Percentiles rank a stretch among this genome's conserved stretches.
These are phyloP conservation scores for Alcis repandata DNA, from an alignment of 2,888 invertebrate genomes.

Conservation along the genomic window DNA sequence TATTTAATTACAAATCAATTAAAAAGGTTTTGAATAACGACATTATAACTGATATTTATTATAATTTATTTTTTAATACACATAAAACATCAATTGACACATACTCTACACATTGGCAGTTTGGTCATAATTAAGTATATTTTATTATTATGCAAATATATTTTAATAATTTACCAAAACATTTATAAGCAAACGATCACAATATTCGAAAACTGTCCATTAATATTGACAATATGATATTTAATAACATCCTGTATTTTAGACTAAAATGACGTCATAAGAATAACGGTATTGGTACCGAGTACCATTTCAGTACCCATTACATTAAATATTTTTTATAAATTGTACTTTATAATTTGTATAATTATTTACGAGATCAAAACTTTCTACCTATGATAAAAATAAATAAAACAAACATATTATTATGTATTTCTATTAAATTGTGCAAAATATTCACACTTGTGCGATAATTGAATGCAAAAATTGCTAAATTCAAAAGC, in stretches of 20 bases:
- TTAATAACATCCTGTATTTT: slow-evolving; percentile 14
- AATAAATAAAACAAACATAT: neutral
- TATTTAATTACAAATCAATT: neutral
- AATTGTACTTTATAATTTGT: slow-evolving; percentile 5
- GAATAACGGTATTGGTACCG: slow-evolving; percentile 23
- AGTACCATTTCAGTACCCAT: slow-evolving; percentile 25
- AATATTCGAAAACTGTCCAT: slow-evolving; percentile 49
- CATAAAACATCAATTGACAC: slow-evolving; percentile 73
- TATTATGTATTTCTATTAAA: slow-evolving; percentile 12
- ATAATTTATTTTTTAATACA: slow-evolving; percentile 62
- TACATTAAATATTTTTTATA: slow-evolving; percentile 4
- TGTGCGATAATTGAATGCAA: slow-evolving; percentile 37
- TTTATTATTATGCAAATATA: slow-evolving; percentile 32
- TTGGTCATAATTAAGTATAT: slow-evolving; percentile 60
- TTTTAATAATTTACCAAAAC: slow-evolving; percentile 43
- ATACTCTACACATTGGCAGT: slow-evolving; percentile 61
- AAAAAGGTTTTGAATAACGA: slow-evolving; percentile 27
- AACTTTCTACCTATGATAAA: slow-evolving; percentile 12
- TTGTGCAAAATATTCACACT: slow-evolving; percentile 43
- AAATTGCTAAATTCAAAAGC: slow-evolving; percentile 34
- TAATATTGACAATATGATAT: slow-evolving; percentile 26
- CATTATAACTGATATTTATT: slow-evolving; percentile 40
- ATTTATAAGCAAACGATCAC: slow-evolving; percentile 60
- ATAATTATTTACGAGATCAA: slow-evolving; percentile 36
- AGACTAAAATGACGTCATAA: slow-evolving; percentile 24